A percentile compares a stretch with the other conserved stretches of the same genome.
Conservation (phyloP, 1,140 invertebrate species). For the Listronotus bonariensis region DNA sequence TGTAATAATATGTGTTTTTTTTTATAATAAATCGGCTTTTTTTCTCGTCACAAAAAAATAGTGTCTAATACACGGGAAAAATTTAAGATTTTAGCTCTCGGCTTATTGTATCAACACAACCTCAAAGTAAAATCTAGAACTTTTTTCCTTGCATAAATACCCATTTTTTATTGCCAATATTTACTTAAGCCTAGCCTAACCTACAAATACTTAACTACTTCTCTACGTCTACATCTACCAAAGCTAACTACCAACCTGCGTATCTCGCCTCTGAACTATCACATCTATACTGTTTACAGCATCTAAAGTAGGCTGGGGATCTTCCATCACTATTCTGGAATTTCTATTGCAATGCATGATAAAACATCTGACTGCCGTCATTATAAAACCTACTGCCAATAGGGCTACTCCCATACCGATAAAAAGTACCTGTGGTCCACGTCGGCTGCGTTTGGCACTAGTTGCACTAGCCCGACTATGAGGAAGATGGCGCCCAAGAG, state of each 20-base stretch:
- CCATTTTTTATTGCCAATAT: too few species aligned
- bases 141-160: too few species aligned
- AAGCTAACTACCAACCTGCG: constrained; percentile 44
- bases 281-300: constrained; percentile 54
- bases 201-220: not conserved
- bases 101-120: too few species aligned
- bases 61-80: too few species aligned
- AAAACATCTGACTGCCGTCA: constrained; percentile 57
- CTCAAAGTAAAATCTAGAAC: too few species aligned
- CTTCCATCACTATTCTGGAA: constrained; percentile 45
- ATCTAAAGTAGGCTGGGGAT: constrained; percentile 47
- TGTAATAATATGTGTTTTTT: too few species aligned
- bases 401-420: constrained; percentile 68
- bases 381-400: constrained; percentile 61
- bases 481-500: constrained; percentile 76
- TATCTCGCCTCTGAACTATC: constrained; percentile 53
- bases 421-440: constrained; percentile 74
- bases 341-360: constrained; percentile 51
- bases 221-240: constrained; percentile 5
- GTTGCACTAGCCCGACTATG: constrained; percentile 79
- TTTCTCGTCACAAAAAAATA: too few species aligned
- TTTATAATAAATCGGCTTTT: too few species aligned
- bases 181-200: not conserved
- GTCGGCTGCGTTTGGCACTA: constrained; percentile 78
- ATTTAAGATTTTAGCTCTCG: too few species aligned